phyloP scores from a whole-genome alignment of 1,140 invertebrate genomes.

The Dufourea novaeangliae region DNA sequence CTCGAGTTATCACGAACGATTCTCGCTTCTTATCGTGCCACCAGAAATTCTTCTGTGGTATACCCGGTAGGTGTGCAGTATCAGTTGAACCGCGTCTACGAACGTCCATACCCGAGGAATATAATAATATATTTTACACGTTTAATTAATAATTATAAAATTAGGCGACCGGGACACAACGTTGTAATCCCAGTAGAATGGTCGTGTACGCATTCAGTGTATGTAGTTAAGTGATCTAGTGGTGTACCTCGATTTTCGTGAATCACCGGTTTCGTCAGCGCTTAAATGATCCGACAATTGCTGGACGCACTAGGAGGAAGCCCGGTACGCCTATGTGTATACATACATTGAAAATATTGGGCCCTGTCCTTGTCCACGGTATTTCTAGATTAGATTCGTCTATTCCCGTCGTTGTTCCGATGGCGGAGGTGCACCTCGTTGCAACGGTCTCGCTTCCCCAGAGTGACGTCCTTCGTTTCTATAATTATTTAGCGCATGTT shows the following conservation, averaged over 20 bases:
- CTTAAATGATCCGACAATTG: constrained; percentile 61
- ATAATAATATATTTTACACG: too few species aligned
- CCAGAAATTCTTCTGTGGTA: constrained; percentile 44
- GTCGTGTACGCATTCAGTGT: background rate
- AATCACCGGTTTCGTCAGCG: background rate
- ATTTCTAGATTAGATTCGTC: background rate
- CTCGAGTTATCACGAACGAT: constrained; percentile 51
- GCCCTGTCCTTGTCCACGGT: background rate
- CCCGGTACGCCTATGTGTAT: constrained; percentile 58
- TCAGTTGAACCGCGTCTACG: background rate
- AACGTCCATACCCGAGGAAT: background rate
- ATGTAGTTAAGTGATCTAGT: background rate
- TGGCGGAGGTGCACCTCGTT: constrained; percentile 1
- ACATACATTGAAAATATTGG: background rate
- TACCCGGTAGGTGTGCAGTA: background rate
- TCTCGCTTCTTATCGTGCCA: constrained; percentile 54
- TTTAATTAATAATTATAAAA: too few species aligned
- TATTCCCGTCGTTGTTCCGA: background rate
- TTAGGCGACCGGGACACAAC: too few species aligned
- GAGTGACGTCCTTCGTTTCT: constrained; percentile 46
- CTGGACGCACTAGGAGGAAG: constrained; percentile 59
- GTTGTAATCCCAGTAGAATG: background rate
- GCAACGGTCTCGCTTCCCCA: background rate
- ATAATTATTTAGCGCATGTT: constrained; percentile 46
- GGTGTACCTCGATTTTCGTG: background rate